These are phyloP conservation scores for Vidua macroura DNA, from an alignment of 2,113 vertebrate genomes.

Conservation along the genomic window DNA sequence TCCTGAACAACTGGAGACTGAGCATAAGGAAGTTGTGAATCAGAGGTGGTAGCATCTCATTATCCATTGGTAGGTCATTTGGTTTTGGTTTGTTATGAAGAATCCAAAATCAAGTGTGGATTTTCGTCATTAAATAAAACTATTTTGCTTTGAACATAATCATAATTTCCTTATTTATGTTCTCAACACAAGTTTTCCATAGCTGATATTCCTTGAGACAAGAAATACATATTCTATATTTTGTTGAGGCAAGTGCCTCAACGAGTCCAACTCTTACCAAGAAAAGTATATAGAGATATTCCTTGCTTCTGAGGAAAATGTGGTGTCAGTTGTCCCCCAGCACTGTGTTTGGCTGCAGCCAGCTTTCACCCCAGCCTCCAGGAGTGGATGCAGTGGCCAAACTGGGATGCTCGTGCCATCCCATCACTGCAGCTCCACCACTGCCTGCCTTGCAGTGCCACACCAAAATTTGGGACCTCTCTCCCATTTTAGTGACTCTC, in stretches of 20 bases:
- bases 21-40: neutral
- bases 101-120: rapidly evolving
- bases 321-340: neutral
- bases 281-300: rapidly evolving
- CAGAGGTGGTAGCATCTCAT: rapidly evolving
- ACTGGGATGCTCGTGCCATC: neutral
- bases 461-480: neutral
- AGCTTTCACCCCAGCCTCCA: neutral
- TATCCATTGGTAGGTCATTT: neutral
- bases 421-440: rapidly evolving
- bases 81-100: neutral
- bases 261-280: neutral
- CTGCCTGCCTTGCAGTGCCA: rapidly evolving
- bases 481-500: neutral
- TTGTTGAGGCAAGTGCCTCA: neutral
- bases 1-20: neutral
- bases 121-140: neutral
- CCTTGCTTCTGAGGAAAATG: neutral
- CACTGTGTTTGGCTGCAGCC: rapidly evolving
- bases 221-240: neutral
- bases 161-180: neutral
- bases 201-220: rapidly evolving
- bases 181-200: neutral
- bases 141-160: neutral
- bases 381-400: neutral